These are phyloP conservation scores for Parazoanthus atlanticus DNA, from an alignment of 92 coral and sea anemone species.

Conservation along the genomic window DNA sequence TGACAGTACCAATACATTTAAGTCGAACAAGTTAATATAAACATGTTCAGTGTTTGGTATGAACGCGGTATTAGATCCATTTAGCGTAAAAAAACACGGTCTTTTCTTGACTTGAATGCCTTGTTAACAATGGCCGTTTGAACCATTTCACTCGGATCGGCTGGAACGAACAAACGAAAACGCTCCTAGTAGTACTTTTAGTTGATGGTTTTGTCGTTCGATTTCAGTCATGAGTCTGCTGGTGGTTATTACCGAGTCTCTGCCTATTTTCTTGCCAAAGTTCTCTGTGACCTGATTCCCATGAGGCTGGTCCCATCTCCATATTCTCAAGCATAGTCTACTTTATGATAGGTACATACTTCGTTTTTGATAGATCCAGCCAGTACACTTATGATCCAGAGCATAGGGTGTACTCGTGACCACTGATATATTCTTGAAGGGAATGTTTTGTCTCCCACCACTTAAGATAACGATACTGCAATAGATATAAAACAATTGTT, in stretches of 20 bases:
- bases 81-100: too few species aligned
- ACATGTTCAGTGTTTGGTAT: too few species aligned
- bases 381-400: background rate
- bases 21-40: too few species aligned
- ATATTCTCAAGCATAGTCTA: conserved; percentile 79
- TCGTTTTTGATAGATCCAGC: background rate
- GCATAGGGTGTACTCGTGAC: background rate
- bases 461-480: too few species aligned
- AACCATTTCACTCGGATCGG: background rate
- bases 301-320: conserved; percentile 72
- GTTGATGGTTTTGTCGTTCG: background rate
- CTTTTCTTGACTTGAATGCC: too few species aligned
- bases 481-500: too few species aligned
- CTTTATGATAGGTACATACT: conserved; percentile 83
- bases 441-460: background rate
- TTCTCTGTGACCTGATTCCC: conserved; percentile 81
- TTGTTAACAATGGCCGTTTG: background rate
- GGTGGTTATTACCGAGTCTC: conserved; percentile 91
- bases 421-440: background rate
- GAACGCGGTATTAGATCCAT: too few species aligned
- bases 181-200: background rate
- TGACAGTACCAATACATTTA: too few species aligned
- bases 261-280: conserved; percentile 87
- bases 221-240: conserved; percentile 84
- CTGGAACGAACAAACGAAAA: background rate